phyloP scores from a whole-genome alignment of 2,113 vertebrate genomes.

The Sander vitreus region DNA sequence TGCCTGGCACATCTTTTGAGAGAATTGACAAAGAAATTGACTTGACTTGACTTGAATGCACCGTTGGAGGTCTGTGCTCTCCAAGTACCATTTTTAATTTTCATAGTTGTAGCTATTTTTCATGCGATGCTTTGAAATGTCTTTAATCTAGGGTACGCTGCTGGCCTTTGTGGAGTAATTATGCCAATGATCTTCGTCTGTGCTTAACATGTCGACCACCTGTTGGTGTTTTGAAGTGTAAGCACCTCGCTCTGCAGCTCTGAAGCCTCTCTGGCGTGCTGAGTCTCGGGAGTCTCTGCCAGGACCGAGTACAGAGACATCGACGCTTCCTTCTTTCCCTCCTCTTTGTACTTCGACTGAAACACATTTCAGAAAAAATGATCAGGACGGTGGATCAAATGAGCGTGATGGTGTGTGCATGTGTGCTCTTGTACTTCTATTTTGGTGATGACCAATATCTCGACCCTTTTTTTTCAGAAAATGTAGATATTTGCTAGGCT shows the following conservation, averaged over 20 bases:
- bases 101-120: too few species aligned
- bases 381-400: neutral
- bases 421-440: neutral
- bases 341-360: conserved; percentile 91
- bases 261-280: conserved; percentile 88
- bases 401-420: neutral
- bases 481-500: too few species aligned
- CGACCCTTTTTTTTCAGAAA: too few species aligned
- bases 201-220: too few species aligned
- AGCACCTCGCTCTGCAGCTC: conserved; percentile 92
- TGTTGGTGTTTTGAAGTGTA: rapidly evolving
- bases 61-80: too few species aligned
- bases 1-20: too few species aligned
- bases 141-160: neutral
- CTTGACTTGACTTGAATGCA: too few species aligned
- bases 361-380: neutral
- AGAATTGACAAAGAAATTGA: too few species aligned
- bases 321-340: conserved; percentile 85
- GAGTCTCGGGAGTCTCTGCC: conserved; percentile 91
- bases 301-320: conserved; percentile 89
- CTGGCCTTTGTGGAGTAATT: neutral
- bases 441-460: too few species aligned
- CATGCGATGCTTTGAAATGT: too few species aligned
- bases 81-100: too few species aligned
- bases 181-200: neutral